Base-by-base conservation (phyloP, 1,140 invertebrate species). In the Drosophila aff. region DNA sequence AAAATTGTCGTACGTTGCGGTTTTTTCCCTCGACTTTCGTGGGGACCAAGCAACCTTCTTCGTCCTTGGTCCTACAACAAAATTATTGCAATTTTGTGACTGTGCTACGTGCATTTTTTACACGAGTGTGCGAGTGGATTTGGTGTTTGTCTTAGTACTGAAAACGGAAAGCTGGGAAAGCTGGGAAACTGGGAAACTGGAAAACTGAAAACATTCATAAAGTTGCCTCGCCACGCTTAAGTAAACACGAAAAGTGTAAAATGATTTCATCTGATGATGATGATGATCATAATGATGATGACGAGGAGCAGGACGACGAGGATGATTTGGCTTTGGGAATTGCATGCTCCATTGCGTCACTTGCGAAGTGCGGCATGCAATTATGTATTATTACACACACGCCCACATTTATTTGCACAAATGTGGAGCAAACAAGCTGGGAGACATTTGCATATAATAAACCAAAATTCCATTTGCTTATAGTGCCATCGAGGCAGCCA, bases 171-270 rank as follows among this genome's bases (percentile, higher is more conserved):
- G 18, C 28, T 18, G 28, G 28, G 50, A 9, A 33, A 52, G 18
- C 28, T 18, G 28, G 18, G 7, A 33, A 53, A 21, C 28, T 18
- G 28, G 18, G 7, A 33, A 53, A 21, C n/a, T 18, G 31, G 31
- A 4, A 33, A 33, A 52, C 50, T 52, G 52, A 55, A 38, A 77
- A 47, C 76, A 80, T 87, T 87, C 67, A 81, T 81, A 89, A 87
- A 87, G 68, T 87, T 80, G 80, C 68, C 73, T 74, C 8, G 16
- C 79, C 79, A 87, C 84, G 84, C 84, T 89, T 78, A 87, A 87
- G 84, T 87, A 89, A 89, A 89, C 84, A 81, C 77, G 65, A 89
- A 87, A 87, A 87, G 84, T 87, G 84, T 78, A 79, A 87, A 87
- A 89, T 81, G 82, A 86, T 86, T 86, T 86, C 82, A 82, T 80